phyloP scores from a whole-genome alignment of 1,140 invertebrate genomes.

The Meloidogyne hapla region DNA sequence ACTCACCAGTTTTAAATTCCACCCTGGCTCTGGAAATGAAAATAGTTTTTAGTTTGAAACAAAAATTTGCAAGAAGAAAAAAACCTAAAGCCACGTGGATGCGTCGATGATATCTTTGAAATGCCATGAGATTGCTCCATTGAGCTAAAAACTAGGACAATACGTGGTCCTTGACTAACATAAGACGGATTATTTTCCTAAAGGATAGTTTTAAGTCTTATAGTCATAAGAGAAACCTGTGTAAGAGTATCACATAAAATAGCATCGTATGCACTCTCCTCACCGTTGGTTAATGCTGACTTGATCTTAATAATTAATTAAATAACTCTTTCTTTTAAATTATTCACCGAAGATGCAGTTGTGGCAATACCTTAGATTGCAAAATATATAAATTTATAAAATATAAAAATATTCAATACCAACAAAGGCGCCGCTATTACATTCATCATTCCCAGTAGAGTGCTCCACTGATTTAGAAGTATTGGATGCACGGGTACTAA shows the following conservation, averaged over 20 bases:
- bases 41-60: background rate
- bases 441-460: conserved; percentile 22
- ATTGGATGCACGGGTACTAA: background rate
- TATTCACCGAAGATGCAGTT: conserved; percentile 28
- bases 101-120: background rate
- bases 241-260: conserved; percentile 21
- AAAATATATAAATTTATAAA: too few relatives aligned
- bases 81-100: background rate
- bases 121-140: background rate
- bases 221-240: background rate
- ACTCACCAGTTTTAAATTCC: conserved; percentile 58
- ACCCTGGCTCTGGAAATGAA: conserved; percentile 55
- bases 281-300: conserved; percentile 54
- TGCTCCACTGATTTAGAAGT: conserved; percentile 9
- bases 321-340: background rate
- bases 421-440: conserved; percentile 43
- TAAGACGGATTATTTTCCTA: conserved; percentile 20
- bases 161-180: conserved; percentile 53
- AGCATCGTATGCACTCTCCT: conserved; percentile 57
- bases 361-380: conserved; percentile 46
- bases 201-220: background rate
- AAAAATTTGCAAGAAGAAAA: too few relatives aligned
- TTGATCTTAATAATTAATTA: conserved; percentile 35
- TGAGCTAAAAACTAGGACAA: conserved; percentile 58
- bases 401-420: conserved; percentile 25